Evolutionary conservation across 2,888 invertebrate species (phyloP).

Genomic region (Zygaena filipendulae): DNA sequence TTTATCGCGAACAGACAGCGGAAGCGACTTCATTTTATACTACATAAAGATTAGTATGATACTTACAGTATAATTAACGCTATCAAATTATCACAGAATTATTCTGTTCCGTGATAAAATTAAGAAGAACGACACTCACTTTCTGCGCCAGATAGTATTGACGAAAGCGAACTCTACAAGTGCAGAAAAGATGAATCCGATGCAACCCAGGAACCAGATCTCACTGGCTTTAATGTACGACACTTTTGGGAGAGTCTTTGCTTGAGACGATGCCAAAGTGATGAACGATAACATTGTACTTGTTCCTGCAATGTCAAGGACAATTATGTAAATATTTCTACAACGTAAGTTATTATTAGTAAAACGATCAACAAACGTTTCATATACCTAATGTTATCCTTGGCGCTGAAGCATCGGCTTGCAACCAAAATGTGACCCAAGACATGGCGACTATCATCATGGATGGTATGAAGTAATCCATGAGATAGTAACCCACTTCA

Average conservation of each 20-base stretch:
- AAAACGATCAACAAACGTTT: too few relatives aligned
- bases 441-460: constrained; percentile 88
- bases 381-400: constrained; percentile 78
- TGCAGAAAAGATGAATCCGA: constrained; percentile 85
- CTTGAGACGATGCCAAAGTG: constrained; percentile 85
- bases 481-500: constrained; percentile 87
- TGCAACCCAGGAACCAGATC: constrained; percentile 89
- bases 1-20: too few relatives aligned
- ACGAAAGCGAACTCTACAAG: constrained; percentile 91
- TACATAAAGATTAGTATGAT: too few relatives aligned
- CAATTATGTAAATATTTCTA: not conserved
- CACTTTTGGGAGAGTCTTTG: constrained; percentile 87
- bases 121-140: constrained; percentile 60
- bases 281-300: constrained; percentile 90
- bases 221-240: constrained; percentile 92
- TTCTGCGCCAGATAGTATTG: constrained; percentile 88
- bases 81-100: too few relatives aligned
- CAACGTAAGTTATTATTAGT: not conserved
- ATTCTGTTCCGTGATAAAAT: too few relatives aligned
- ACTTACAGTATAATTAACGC: too few relatives aligned
- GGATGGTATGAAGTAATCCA: constrained; percentile 90
- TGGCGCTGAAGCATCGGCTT: constrained; percentile 86
- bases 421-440: constrained; percentile 92
- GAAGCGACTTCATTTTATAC: too few relatives aligned
- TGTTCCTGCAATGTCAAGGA: constrained; percentile 65